Base-by-base conservation (phyloP, 2,888 invertebrate species). In the Eucera pruinosa region DNA sequence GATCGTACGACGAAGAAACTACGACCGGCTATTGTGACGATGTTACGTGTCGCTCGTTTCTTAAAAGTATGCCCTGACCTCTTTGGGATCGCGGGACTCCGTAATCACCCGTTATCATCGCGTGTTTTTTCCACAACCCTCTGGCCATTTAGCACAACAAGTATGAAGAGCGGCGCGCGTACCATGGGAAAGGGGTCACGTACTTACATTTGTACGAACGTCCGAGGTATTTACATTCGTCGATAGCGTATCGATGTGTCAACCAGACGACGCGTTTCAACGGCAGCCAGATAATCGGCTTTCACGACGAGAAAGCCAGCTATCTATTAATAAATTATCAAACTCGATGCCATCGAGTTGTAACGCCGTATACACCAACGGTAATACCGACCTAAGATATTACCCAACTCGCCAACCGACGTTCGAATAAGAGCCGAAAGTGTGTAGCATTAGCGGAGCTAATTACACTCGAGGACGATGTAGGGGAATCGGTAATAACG, bases 211-310 rank as follows among this genome's bases (percentile, higher is more conserved):
- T 48, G 36, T 57, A 58, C 18, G 13, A 47, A 36, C 36, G 11
- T 2, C 41, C 36, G 13, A 18, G 6, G 57, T 57, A 75, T 68
- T 68, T 54, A 41, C 58, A 62, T 64, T 62, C 41, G 52, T 58
- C 68, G 57, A 54, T 60, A 60, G 15, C 23, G 11, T 30, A 41
- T 41, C 58, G 23, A 11, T 15, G 11, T 18, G 33, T 30, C 18
- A 20, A 33, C 13, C 23, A 4, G 5, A 9, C 33, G 52, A 30
- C 11, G 45, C 39, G 23, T 23, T 39, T 41, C 20, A 23, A 39
- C 43, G 11, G 54, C 7, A 27, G 13, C 6, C 2, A 18, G 27
- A 48, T 55, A 39, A 70, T 70, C 55, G 5, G 39, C 13, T 65
- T 7, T 54, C 43, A 3, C 52, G 33, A 20, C 30, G 6, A 64